These are phyloP conservation scores for Agelas oroides DNA, from an alignment of 37 sponge, comb jelly and placozoan genomes.

Conservation along the genomic window DNA sequence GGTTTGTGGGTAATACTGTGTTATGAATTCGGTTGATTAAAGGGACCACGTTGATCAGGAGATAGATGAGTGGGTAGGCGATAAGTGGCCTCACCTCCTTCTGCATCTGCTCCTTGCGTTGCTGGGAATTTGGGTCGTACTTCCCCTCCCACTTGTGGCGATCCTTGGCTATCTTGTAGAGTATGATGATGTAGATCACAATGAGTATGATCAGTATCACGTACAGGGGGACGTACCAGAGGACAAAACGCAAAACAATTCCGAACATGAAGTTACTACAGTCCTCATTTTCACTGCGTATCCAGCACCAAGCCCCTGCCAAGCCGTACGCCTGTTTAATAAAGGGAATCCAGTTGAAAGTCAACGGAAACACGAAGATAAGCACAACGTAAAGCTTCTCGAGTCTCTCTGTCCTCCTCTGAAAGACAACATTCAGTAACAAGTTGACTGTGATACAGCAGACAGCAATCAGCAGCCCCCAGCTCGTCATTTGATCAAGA, in stretches of 20 bases:
- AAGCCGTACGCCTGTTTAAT: conserved; percentile 51
- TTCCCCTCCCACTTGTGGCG: conserved; percentile 5
- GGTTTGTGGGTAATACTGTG: not conserved
- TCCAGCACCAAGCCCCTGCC: conserved; percentile 83
- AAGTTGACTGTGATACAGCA: conserved; percentile 39
- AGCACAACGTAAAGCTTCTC: conserved; percentile 10
- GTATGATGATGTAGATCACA: conserved; percentile 15
- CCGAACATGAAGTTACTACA: conserved; percentile 2
- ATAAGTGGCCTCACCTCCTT: conserved; percentile 20
- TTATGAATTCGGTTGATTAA: conserved; percentile 57
- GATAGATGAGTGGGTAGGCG: conserved; percentile 48
- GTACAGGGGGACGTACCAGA: conserved; percentile 67
- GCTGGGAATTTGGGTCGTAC: not conserved
- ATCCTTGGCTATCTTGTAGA: not conserved
- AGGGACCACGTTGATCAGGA: conserved; percentile 51
- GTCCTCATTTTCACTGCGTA: conserved; percentile 28
- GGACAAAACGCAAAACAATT: conserved; percentile 22
- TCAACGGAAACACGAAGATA: conserved; percentile 52
- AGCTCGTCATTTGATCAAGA: not conserved
- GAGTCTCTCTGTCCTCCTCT: not conserved
- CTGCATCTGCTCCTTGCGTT: not conserved
- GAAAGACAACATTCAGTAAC: conserved; percentile 16
- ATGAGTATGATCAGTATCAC: conserved; percentile 28
- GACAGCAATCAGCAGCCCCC: conserved; percentile 32
- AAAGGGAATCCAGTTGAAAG: conserved; percentile 71